Conservation (phyloP, 2,888 invertebrate genomes). For the Pocota personata region DNA sequence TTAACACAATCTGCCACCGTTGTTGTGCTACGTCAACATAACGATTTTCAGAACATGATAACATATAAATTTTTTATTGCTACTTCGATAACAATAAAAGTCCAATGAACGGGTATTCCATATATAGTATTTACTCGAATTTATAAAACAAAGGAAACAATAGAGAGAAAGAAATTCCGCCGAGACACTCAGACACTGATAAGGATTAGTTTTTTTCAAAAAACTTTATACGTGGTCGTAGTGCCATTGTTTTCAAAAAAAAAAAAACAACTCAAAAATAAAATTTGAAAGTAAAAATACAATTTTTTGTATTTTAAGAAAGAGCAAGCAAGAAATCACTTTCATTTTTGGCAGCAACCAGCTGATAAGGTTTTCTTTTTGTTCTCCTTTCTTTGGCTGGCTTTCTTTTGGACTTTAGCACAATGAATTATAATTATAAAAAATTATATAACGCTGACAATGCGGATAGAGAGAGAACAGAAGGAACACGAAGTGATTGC, state of each 20-base stretch:
- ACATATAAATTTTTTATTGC: not conserved
- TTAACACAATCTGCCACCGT: not conserved
- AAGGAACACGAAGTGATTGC: not conserved
- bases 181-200: not conserved
- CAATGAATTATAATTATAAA: not conserved
- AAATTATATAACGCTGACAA: slow-evolving; percentile 8
- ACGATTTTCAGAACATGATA: not conserved
- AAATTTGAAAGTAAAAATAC: not conserved
- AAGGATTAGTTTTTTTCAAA: not conserved
- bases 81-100: not conserved
- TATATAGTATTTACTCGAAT: not conserved
- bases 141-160: not conserved
- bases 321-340: not conserved
- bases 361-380: not conserved
- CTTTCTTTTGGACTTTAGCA: slow-evolving; percentile 6
- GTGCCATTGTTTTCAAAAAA: not conserved
- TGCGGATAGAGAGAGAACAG: not conserved
- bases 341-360: not conserved
- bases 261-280: not conserved
- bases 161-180: not conserved
- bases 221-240: not conserved
- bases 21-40: not conserved
- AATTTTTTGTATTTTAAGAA: not conserved
- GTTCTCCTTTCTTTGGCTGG: not conserved
- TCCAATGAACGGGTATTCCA: not conserved